Evolutionary conservation across 1,140 invertebrate species (phyloP).

Genomic region (Sminthurides bifidus): DNA sequence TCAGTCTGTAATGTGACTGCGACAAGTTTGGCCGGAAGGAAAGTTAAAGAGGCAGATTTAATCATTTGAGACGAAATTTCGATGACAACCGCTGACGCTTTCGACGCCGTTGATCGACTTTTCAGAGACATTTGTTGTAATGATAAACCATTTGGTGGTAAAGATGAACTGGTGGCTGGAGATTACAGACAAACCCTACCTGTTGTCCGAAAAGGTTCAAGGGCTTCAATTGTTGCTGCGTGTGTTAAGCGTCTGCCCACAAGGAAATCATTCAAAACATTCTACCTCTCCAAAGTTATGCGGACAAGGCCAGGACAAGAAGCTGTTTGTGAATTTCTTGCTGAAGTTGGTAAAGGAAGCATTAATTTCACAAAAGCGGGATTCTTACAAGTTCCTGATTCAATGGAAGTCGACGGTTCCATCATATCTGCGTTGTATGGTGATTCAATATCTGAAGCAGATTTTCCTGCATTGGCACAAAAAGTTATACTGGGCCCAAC

Average conservation of each 20-base stretch:
- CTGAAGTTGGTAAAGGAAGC: not conserved
- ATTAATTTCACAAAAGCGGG: not conserved
- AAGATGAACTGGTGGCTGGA: not conserved
- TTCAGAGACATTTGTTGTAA: slow-evolving; percentile 19
- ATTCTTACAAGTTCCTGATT: not conserved
- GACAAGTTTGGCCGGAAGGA: not conserved
- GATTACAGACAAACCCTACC: not conserved
- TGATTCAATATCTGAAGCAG: not conserved
- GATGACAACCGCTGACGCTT: not conserved
- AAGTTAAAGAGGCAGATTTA: slow-evolving; percentile 8
- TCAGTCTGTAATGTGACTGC: not conserved
- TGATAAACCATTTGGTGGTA: not conserved
- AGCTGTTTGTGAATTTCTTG: too few relatives aligned
- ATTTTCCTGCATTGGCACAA: not conserved
- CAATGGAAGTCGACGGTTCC: not conserved
- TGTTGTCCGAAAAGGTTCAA: too few relatives aligned
- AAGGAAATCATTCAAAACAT: too few relatives aligned
- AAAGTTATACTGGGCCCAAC: slow-evolving; percentile 12
- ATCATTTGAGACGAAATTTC: slow-evolving; percentile 14
- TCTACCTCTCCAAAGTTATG: too few relatives aligned
- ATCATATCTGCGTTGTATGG: slow-evolving; percentile 1
- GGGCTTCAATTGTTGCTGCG: too few relatives aligned
- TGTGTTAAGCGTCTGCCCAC: too few relatives aligned
- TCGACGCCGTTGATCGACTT: slow-evolving; percentile 9
- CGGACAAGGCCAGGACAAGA: too few relatives aligned